phyloP scores from a whole-genome alignment of 1,140 invertebrate genomes.

The Trachymyrmex septentrionalis region DNA sequence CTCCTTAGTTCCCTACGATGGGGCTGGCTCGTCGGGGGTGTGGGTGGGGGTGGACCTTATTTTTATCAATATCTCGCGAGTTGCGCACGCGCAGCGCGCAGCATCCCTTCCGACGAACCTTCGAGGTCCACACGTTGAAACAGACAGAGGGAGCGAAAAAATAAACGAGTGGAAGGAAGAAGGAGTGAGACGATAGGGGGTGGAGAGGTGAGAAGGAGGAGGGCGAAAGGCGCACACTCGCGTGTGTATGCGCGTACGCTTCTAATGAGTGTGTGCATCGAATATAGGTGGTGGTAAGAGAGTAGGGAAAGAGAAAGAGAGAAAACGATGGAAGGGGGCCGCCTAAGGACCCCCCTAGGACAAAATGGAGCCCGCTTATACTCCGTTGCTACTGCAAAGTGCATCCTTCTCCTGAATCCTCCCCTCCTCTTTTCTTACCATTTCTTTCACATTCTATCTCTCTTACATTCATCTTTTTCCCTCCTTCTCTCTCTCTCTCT shows the following conservation, averaged over 20 bases:
- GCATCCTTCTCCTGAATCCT: constrained; percentile 81
- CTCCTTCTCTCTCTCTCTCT: constrained; percentile 6
- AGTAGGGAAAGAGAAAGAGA: constrained; percentile 51
- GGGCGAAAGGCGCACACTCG: constrained; percentile 44
- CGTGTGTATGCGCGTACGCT: constrained; percentile 71
- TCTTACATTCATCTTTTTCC: not conserved
- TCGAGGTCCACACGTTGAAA: constrained; percentile 75
- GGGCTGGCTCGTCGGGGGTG: constrained; percentile 76
- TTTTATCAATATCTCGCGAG: constrained; percentile 86
- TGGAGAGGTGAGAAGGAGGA: not conserved
- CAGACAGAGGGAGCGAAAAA: constrained; percentile 63
- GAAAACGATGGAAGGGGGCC: constrained; percentile 58
- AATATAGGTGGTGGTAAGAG: constrained; percentile 68
- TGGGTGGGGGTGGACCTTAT: constrained; percentile 84
- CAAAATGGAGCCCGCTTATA: constrained; percentile 85
- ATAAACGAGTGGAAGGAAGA: constrained; percentile 35
- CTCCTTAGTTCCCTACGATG: constrained; percentile 83
- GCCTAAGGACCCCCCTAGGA: constrained; percentile 84
- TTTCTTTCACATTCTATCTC: constrained; percentile 29
- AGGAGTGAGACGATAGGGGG: not conserved
- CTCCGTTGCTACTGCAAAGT: constrained; percentile 82
- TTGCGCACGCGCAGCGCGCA: constrained; percentile 82
- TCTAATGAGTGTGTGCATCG: constrained; percentile 81
- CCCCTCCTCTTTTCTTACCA: constrained; percentile 54
- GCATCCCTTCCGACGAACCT: constrained; percentile 83